phyloP scores from a whole-genome alignment of 2,888 invertebrate genomes.

The Lasioglossum morio region DNA sequence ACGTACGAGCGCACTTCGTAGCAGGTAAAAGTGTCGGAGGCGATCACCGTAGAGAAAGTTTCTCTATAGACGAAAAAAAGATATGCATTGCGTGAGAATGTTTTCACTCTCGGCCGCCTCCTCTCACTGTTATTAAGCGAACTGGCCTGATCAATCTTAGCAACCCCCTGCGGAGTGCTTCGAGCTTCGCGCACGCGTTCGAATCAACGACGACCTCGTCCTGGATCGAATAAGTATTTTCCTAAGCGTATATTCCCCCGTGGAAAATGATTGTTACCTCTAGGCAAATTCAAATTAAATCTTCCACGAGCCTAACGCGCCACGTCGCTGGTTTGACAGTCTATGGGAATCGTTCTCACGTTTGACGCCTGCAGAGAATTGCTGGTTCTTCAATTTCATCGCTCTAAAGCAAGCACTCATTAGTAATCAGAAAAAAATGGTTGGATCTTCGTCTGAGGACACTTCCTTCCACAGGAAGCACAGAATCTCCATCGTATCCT shows the following conservation, averaged over 20 bases:
- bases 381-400: neutral
- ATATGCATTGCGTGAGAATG: slow-evolving; percentile 51
- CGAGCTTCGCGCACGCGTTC: slow-evolving; percentile 2
- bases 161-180: slow-evolving; percentile 27
- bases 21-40: slow-evolving; percentile 9
- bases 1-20: neutral
- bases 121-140: slow-evolving; percentile 32
- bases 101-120: slow-evolving; percentile 43
- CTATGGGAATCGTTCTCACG: neutral
- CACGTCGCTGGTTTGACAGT: neutral
- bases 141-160: slow-evolving; percentile 34
- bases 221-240: neutral
- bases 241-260: neutral
- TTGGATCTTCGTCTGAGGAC: neutral
- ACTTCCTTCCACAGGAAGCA: neutral
- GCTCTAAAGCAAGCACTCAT: neutral
- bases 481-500: neutral
- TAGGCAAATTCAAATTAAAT: neutral
- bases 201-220: neutral
- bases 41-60: slow-evolving; percentile 44
- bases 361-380: neutral
- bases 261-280: neutral
- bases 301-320: neutral
- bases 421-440: neutral
- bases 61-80: neutral